A percentile compares a stretch with the other conserved stretches of the same genome.
Conservation (phyloP, 2,888 invertebrate species). For the Sycophila texana region DNA sequence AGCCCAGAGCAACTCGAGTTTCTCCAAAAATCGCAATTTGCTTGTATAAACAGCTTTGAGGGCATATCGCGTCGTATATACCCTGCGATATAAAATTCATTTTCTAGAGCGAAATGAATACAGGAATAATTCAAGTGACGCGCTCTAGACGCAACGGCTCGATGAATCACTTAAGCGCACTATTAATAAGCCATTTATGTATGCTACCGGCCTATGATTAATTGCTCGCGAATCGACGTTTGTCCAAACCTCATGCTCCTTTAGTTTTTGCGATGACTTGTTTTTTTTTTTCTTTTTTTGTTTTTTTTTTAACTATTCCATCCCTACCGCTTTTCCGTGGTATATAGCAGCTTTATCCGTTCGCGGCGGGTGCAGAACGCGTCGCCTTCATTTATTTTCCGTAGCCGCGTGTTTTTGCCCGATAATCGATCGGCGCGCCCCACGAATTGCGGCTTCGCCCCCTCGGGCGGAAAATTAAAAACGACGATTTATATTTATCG, state of each 20-base stretch:
- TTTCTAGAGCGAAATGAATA: background rate
- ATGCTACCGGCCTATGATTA: constrained; percentile 7
- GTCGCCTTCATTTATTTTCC: background rate
- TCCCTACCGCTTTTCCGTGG: background rate
- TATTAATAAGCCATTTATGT: constrained; percentile 29
- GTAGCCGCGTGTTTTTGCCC: background rate
- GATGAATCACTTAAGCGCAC: constrained; percentile 15
- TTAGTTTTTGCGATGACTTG: background rate
- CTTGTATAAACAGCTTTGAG: background rate
- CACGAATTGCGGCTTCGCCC: background rate
- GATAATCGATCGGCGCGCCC: background rate
- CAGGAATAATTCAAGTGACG: constrained; percentile 28
- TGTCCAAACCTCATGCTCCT: background rate
- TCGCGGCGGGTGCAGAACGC: background rate
- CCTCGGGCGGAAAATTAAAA: background rate
- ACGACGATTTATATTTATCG: background rate
- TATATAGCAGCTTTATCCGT: background rate
- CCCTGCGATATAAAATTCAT: background rate
- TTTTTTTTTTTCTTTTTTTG: too few species aligned
- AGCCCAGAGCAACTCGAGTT: too few species aligned
- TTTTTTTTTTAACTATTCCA: background rate
- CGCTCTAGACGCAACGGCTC: background rate
- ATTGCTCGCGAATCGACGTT: constrained; percentile 1
- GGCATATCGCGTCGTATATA: background rate
- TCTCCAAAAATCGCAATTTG: background rate